Conservation (phyloP, 2,113 vertebrate genomes). For the Egretta garzetta region DNA sequence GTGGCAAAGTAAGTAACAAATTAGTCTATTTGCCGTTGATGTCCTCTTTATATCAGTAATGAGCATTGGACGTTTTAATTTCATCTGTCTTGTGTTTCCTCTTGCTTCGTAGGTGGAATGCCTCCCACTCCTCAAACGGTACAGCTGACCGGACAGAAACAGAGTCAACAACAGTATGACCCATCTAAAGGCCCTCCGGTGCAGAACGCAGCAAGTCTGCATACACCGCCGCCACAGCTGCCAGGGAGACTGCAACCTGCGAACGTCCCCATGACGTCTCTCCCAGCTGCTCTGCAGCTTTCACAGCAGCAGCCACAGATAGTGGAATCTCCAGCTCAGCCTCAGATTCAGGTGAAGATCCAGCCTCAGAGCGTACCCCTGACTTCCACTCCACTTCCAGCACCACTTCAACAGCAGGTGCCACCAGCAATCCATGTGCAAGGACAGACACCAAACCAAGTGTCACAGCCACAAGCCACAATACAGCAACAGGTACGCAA, state of each 20-base stretch:
- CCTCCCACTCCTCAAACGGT: constrained; percentile 88
- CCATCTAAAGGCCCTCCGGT: constrained; percentile 92
- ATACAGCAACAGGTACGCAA: constrained; percentile 75
- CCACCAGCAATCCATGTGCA: constrained; percentile 82
- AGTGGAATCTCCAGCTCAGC: constrained; percentile 74
- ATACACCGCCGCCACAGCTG: constrained; percentile 89
- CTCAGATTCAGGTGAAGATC: constrained; percentile 83
- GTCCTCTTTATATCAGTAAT: neutral
- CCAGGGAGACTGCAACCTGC: constrained; percentile 80
- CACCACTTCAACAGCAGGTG: constrained; percentile 83
- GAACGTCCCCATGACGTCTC: constrained; percentile 58
- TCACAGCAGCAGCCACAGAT: constrained; percentile 79
- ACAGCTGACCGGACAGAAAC: constrained; percentile 90
- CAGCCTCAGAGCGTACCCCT: constrained; percentile 72
- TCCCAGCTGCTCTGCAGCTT: constrained; percentile 80
- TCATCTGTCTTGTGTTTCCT: constrained; percentile 36
- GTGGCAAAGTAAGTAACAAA: constrained; percentile 60
- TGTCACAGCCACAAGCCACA: constrained; percentile 74
- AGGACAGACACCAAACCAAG: constrained; percentile 72
- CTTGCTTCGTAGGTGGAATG: constrained; percentile 86
- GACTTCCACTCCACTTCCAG: constrained; percentile 76
- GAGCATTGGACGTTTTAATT: neutral
- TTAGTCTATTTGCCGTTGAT: neutral
- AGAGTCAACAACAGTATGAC: constrained; percentile 90
- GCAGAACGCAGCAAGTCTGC: constrained; percentile 91